Percentiles rank a stretch among this genome's conserved stretches.
phyloP scores from a whole-genome alignment of 2,113 vertebrate genomes.

The zebrafish (Danio rerio) region DNA sequence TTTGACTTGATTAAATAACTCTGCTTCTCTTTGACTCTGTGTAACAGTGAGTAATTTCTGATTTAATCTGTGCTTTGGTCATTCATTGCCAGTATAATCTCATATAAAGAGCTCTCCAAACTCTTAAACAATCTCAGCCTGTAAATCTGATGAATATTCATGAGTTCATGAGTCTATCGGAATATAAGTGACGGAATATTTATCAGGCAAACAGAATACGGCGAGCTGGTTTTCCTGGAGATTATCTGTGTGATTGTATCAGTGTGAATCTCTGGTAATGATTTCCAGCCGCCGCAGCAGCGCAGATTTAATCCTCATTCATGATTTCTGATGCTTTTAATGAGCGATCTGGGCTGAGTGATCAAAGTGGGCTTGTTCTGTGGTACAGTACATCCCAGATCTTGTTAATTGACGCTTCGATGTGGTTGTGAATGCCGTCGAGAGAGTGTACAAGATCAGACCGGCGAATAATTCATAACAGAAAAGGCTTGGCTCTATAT shows the following conservation, averaged over 20 bases:
- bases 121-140: not conserved
- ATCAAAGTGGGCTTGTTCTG: not conserved
- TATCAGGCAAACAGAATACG: constrained; percentile 18
- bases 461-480: not conserved
- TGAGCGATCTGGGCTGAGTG: not conserved
- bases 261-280: constrained; percentile 3
- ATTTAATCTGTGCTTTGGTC: not conserved
- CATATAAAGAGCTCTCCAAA: constrained; percentile 2
- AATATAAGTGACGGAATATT: not conserved
- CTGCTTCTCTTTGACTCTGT: not conserved
- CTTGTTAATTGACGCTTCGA: not conserved
- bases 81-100: not conserved
- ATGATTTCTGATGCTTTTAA: not conserved
- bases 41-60: not conserved
- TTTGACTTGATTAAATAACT: not conserved
- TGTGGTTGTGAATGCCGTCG: not conserved
- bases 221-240: constrained; percentile 11
- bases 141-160: constrained; percentile 39
- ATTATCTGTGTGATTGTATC: constrained; percentile 14
- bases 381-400: not conserved
- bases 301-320: not conserved
- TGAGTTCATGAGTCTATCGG: constrained; percentile 14
- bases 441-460: not conserved
- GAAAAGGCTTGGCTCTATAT: not conserved
- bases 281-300: not conserved